Evolutionary conservation across 2,797 vertebrate species (phyloP).

Genomic region (Falco biarmicus): DNA sequence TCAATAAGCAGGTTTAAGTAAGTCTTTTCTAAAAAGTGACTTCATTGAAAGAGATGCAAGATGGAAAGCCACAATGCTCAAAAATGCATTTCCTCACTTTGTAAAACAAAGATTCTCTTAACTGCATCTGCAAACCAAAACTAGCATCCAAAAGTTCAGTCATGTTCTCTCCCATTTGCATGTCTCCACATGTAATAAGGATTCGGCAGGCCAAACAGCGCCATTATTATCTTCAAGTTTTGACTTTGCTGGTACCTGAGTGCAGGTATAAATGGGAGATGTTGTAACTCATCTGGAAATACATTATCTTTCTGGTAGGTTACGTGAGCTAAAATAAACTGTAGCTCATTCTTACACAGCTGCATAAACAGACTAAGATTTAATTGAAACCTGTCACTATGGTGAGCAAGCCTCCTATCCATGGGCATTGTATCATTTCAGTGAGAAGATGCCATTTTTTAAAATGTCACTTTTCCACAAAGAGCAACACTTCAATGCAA

Average conservation of each 20-base stretch:
- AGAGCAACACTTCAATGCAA: background rate
- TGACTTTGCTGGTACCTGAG: conserved; percentile 23
- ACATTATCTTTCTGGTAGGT: background rate
- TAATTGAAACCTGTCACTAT: background rate
- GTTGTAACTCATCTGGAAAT: background rate
- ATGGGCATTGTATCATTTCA: background rate
- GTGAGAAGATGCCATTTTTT: background rate
- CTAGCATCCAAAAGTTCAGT: background rate
- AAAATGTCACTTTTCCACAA: background rate
- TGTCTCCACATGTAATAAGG: background rate
- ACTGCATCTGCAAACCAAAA: background rate
- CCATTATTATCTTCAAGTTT: conserved; percentile 19
- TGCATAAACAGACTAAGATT: background rate
- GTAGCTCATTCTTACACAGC: background rate
- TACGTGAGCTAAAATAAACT: background rate
- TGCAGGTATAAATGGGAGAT: background rate
- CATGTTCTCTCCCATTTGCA: background rate
- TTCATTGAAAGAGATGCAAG: background rate
- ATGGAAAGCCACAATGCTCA: background rate
- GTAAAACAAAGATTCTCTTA: background rate
- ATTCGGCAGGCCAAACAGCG: background rate
- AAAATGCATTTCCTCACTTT: background rate
- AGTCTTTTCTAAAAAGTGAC: background rate
- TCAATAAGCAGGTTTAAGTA: background rate
- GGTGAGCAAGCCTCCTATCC: background rate